Percentiles rank a stretch among this genome's conserved stretches.
Conservation (phyloP, 2,888 invertebrate species). For the Adineta ricciae region DNA sequence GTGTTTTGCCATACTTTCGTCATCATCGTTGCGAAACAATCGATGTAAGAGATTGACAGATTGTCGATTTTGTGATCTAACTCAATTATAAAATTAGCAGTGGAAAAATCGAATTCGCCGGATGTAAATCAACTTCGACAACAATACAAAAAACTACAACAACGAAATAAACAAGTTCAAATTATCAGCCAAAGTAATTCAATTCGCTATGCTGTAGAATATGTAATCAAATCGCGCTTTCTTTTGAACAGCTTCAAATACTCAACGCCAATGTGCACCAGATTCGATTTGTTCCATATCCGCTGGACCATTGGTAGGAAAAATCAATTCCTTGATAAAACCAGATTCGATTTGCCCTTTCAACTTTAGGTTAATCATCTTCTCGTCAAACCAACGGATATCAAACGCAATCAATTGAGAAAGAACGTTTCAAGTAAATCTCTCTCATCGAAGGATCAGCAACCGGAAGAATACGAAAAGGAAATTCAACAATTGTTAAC, state of each 20-base stretch:
- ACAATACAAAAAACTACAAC: constrained; percentile 76
- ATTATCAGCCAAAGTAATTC: constrained; percentile 57
- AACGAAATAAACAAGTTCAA: constrained; percentile 85
- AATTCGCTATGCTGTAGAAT: neutral
- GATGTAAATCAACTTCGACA: constrained; percentile 81
- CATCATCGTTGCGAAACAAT: neutral
- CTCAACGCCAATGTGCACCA: constrained; percentile 6
- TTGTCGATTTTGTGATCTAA: neutral
- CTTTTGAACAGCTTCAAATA: constrained; percentile 4
- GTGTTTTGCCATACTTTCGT: constrained; percentile 28
- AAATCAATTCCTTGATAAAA: neutral
- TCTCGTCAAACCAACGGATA: constrained; percentile 19
- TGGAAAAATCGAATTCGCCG: constrained; percentile 56
- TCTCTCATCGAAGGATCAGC: neutral
- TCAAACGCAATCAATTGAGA: constrained; percentile 23
- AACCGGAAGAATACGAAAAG: neutral
- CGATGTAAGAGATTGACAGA: neutral
- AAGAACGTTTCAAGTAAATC: constrained; percentile 8
- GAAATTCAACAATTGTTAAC: constrained; percentile 11
- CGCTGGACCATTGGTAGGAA: neutral
- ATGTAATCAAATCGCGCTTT: neutral
- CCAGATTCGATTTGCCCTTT: neutral
- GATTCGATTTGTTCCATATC: neutral
- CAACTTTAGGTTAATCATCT: constrained; percentile 24
- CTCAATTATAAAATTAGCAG: constrained; percentile 16